A percentile compares a stretch with the other conserved stretches of the same genome.
phyloP scores from a whole-genome alignment of 1,140 invertebrate species.

The Drosophila rhopaloa region DNA sequence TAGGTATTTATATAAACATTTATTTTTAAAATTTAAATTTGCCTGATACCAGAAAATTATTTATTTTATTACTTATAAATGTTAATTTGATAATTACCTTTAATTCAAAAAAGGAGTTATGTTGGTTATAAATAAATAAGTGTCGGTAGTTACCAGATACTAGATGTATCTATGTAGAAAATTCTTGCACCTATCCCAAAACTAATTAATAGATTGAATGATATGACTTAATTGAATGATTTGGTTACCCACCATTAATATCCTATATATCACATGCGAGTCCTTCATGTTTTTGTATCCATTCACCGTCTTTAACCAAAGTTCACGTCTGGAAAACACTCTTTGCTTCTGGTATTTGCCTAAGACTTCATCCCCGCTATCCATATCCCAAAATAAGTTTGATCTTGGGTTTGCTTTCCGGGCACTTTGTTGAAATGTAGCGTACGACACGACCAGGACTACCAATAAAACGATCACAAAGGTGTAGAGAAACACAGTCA shows the following conservation, averaged over 20 bases:
- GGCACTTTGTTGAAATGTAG: neutral
- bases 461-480: constrained; percentile 7
- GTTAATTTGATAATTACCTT: too few species aligned
- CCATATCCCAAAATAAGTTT: neutral
- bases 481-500: neutral
- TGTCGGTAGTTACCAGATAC: too few species aligned
- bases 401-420: fast-evolving
- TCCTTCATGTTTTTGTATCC: constrained; percentile 26
- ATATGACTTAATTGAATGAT: too few species aligned
- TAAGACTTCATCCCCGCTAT: constrained; percentile 34
- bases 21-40: too few species aligned
- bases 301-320: constrained; percentile 44
- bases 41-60: too few species aligned
- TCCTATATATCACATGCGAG: neutral
- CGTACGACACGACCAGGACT: constrained; percentile 29
- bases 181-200: too few species aligned
- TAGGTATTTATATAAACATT: too few species aligned
- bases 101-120: too few species aligned
- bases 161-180: too few species aligned
- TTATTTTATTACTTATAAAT: too few species aligned
- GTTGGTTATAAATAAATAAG: too few species aligned
- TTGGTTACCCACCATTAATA: constrained; percentile 16
- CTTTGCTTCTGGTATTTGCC: neutral
- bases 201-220: too few species aligned
- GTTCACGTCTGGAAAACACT: neutral